phyloP scores from a whole-genome alignment of 2,888 invertebrate species.

The Lissonota sp. region DNA sequence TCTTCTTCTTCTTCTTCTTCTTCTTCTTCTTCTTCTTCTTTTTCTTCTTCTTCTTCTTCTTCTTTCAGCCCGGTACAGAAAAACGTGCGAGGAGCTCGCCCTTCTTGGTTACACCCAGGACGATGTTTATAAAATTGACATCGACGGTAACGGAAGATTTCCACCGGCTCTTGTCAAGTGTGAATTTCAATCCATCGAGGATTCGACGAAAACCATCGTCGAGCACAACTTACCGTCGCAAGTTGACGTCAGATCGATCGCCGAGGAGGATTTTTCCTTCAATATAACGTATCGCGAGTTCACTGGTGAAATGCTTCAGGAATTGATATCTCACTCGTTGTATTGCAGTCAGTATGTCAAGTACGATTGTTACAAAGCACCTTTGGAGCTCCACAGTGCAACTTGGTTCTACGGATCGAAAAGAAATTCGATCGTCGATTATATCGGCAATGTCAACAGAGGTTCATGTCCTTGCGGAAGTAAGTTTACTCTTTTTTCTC shows the following conservation, averaged over 20 bases:
- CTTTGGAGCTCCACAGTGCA: constrained; percentile 93
- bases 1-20: not conserved
- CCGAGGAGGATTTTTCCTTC: constrained; percentile 92
- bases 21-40: constrained; percentile 1
- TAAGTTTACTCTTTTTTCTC: constrained; percentile 70
- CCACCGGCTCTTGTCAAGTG: constrained; percentile 97
- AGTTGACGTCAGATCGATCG: constrained; percentile 92
- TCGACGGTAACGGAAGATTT: constrained; percentile 96
- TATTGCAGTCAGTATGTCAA: constrained; percentile 95
- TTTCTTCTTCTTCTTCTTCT: not conserved
- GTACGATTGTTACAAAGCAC: constrained; percentile 95
- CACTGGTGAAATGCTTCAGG: constrained; percentile 95
- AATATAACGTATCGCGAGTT: constrained; percentile 95
- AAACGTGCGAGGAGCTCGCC: constrained; percentile 96
- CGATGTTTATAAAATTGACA: constrained; percentile 96
- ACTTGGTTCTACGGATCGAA: constrained; percentile 95
- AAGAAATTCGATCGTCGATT: constrained; percentile 90
- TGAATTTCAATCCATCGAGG: constrained; percentile 94
- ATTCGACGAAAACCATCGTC: constrained; percentile 93
- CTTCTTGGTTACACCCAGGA: constrained; percentile 94
- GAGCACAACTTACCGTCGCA: constrained; percentile 96
- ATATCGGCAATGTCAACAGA: constrained; percentile 90
- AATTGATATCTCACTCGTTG: constrained; percentile 94
- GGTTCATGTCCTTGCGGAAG: constrained; percentile 86
- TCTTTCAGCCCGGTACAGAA: constrained; percentile 91